Base-by-base conservation (phyloP, 2,113 vertebrate genomes). In the Crotalus horridus region DNA sequence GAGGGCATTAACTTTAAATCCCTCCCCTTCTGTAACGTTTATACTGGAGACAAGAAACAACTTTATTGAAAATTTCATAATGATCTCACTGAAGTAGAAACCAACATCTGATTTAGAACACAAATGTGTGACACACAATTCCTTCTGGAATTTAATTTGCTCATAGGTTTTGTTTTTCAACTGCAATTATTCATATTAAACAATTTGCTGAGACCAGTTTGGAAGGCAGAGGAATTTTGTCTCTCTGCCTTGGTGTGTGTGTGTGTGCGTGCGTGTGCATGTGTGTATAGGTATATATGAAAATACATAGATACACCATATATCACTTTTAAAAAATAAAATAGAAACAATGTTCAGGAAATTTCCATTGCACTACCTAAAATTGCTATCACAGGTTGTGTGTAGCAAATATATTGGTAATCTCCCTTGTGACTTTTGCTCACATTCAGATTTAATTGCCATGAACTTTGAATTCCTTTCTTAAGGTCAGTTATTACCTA, bases 401-500 rank as follows among this genome's bases (percentile, higher is more conserved):
- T 96, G 96, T 96, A 95, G 96, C 97, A 97, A 97, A 97, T 96
- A 97, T 96, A 97, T 97, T 96, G 98, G 97, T 96, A 97, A 96
- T 20, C 95, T 97, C 97, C 97, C 97, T 96, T 93, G 97, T 97
- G 97, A 96, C 95, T 97, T 97, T 96, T 96, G 94, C 96, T 97
- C 97, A 98, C 97, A 97, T 97, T 97, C 96, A 95, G 97, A 96
- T 97, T 94, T 98, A 98, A 98, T 98, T 98, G 97, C 97, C 91
- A 97, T 97, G 97, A 98, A 98, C 97, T 98, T 97, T 98, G 97
- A 97, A 97, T 98, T 97, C 96, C 96, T 97, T 97, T 97, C 97
- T 98, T 98, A 98, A 98, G 98, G 97, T 98, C 97, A 98, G 97
- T 98, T 98, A 98, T 97, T 98, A 98, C 98, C 97, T 97, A 97